Base-by-base conservation (phyloP, 2,888 invertebrate genomes). In the Anagyrus pseudococci region DNA sequence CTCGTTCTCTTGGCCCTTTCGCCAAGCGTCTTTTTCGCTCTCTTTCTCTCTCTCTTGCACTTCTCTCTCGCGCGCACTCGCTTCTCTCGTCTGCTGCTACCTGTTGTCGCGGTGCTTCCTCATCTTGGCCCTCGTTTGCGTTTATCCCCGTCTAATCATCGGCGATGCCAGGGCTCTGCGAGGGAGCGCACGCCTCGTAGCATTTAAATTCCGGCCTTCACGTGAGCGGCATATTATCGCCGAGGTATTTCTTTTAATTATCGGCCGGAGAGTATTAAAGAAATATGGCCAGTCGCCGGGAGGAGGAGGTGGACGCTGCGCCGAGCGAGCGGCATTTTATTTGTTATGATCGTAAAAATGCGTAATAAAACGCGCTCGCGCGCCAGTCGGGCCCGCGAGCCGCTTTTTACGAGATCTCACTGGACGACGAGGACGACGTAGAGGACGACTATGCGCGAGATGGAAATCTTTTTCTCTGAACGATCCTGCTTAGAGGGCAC, bases 11-110 rank as follows among this genome's bases (percentile, higher is more conserved):
- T 23, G 62, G 57, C n/a, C 60, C 57, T 62, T 48, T 62, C 52
- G 58, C 37, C 17, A n/a, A n/a, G n/a, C n/a, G n/a, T n/a, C n/a
- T n/a, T n/a, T n/a, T n/a, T n/a, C n/a, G n/a, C n/a, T n/a, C n/a
- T n/a, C n/a, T n/a, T n/a, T n/a, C n/a, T n/a, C n/a, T n/a, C n/a
- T n/a, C n/a, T n/a, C n/a, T n/a, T n/a, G n/a, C n/a, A n/a, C n/a
- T n/a, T n/a, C n/a, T n/a, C n/a, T n/a, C n/a, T n/a, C n/a, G n/a
- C n/a, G n/a, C n/a, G n/a, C n/a, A n/a, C n/a, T n/a, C n/a, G n/a
- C n/a, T n/a, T n/a, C n/a, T n/a, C n/a, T n/a, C n/a, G n/a, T 67
- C 62, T 65, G 73, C 78, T 79, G 80, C 78, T 79, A 37, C 33
- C 33, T 37, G 33, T 37, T 78, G 67, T 77, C 71, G 72, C 75